Conservation (phyloP, 2,797 vertebrate genomes). For the Acanthurus lineatus region DNA sequence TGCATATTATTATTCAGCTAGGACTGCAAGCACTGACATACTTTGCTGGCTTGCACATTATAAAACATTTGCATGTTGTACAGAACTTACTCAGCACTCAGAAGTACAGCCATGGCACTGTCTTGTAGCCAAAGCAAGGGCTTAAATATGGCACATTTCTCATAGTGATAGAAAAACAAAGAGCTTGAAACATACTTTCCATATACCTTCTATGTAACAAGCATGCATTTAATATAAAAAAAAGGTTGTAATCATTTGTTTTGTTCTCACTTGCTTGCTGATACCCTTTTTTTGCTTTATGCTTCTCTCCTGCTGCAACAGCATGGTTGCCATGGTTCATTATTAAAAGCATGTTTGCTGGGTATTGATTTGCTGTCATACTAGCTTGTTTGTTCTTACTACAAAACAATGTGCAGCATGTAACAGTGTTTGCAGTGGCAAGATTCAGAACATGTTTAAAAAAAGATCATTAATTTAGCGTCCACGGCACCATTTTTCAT, state of each 20-base stretch:
- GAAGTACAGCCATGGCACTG: no score
- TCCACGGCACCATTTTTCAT: slow-evolving; percentile 1
- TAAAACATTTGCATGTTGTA: slow-evolving; percentile 45
- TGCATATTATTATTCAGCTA: slow-evolving; percentile 51
- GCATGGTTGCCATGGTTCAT: slow-evolving; percentile 23
- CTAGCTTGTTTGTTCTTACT: slow-evolving; percentile 21
- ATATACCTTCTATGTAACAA: not conserved
- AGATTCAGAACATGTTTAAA: slow-evolving; percentile 29
- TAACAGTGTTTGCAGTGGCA: slow-evolving; percentile 9
- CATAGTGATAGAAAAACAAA: slow-evolving; percentile 3
- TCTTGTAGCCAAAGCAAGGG: slow-evolving; percentile 1
- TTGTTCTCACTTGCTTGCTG: not conserved
- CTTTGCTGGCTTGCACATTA: slow-evolving; percentile 25
- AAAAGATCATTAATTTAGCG: not conserved
- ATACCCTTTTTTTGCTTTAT: not conserved
- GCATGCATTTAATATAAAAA: not conserved
- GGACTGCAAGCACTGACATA: slow-evolving; percentile 30
- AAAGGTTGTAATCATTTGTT: not conserved
- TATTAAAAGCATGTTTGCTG: slow-evolving; percentile 33
- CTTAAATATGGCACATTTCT: not conserved
- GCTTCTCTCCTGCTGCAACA: slow-evolving; percentile 13
- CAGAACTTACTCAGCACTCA: slow-evolving; percentile 53
- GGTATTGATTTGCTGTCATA: slow-evolving; percentile 57
- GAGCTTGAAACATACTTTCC: not conserved
- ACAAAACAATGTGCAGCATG: slow-evolving; percentile 22